Conservation (phyloP, 2,888 invertebrate species). For the Parnassius orleans region DNA sequence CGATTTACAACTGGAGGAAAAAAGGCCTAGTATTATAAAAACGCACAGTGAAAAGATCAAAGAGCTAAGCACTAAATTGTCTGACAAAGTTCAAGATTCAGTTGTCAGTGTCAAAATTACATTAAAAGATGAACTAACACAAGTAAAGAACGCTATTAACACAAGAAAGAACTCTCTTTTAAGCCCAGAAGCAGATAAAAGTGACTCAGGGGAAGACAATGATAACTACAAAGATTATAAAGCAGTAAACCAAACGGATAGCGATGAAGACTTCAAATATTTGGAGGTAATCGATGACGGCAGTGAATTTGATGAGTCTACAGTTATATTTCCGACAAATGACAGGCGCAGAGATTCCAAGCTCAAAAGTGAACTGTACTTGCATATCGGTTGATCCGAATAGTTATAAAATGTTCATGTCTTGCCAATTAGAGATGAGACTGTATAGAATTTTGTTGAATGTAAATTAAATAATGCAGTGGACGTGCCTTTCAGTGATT, state of each 20-base stretch:
- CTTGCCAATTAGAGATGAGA: conserved; percentile 7
- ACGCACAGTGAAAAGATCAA: conserved; percentile 54
- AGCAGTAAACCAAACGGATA: conserved; percentile 54
- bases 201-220: conserved; percentile 49
- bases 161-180: conserved; percentile 51
- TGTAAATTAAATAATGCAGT: not conserved
- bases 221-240: conserved; percentile 42
- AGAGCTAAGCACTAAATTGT: conserved; percentile 52
- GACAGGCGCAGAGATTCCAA: conserved; percentile 32
- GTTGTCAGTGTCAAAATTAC: conserved; percentile 56
- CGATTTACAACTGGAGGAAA: conserved; percentile 42
- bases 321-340: conserved; percentile 23
- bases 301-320: conserved; percentile 50
- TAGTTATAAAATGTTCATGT: not conserved
- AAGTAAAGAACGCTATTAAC: conserved; percentile 41
- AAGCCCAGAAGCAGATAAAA: conserved; percentile 46
- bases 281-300: conserved; percentile 72
- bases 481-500: conserved; percentile 1
- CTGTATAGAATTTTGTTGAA: not conserved
- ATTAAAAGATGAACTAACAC: conserved; percentile 46
- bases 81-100: conserved; percentile 63
- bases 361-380: conserved; percentile 22
- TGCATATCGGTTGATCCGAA: conserved; percentile 25
- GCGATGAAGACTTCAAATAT: conserved; percentile 65
- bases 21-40: conserved; percentile 41